These are phyloP conservation scores for Vombatus ursinus DNA, from an alignment of 2,113 vertebrate genomes.

Conservation along the genomic window DNA sequence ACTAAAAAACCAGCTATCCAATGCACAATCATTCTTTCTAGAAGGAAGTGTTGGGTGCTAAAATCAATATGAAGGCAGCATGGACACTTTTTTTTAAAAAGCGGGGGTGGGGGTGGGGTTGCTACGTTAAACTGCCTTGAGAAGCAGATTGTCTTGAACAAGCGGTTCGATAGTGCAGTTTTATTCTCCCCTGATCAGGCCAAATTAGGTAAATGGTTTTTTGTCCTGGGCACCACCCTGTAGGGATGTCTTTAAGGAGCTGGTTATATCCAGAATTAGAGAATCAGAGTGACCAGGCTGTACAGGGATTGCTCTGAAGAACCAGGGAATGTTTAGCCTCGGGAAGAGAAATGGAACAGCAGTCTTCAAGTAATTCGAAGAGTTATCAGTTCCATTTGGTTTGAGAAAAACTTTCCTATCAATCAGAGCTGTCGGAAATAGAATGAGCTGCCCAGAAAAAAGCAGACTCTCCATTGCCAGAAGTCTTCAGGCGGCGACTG, in stretches of 20 bases:
- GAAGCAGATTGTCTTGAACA: neutral
- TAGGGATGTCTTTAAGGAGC: neutral
- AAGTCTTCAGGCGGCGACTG: neutral
- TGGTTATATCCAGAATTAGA: neutral
- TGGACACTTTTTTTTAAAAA: neutral
- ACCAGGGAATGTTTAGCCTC: neutral
- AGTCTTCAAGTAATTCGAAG: neutral
- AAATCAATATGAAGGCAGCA: neutral
- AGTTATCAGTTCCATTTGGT: neutral
- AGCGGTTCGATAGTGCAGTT: neutral
- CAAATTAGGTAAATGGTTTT: neutral
- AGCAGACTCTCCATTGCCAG: neutral
- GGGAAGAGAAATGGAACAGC: neutral
- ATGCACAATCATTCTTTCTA: neutral
- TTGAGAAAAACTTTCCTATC: neutral
- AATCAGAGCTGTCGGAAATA: neutral
- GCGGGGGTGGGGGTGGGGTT: neutral
- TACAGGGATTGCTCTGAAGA: neutral
- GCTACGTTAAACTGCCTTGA: neutral
- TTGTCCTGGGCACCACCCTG: neutral
- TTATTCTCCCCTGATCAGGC: neutral
- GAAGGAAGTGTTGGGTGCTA: neutral
- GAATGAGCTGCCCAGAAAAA: neutral
- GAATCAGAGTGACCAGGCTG: neutral
- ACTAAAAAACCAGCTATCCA: neutral